phyloP scores from a whole-genome alignment of 2,888 invertebrate genomes.

The Caradrina clavipalpis region DNA sequence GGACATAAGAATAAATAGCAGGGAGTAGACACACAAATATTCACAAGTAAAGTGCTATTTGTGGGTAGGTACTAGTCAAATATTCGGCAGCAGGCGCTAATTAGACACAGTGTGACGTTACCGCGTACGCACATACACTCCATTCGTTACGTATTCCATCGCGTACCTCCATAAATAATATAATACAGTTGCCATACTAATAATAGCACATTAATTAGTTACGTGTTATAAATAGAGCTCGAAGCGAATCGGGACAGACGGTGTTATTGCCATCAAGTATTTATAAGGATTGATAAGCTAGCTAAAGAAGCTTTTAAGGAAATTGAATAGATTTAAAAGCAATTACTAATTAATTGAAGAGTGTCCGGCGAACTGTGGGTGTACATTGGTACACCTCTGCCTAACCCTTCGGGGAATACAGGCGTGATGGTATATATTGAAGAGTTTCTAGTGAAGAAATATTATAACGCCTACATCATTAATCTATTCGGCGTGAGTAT shows the following conservation, averaged over 20 bases:
- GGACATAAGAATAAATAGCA: not conserved
- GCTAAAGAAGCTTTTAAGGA: not conserved
- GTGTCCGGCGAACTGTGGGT: too few species aligned
- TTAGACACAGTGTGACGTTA: conserved; percentile 8
- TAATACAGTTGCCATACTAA: conserved; percentile 23
- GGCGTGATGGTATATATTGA: too few species aligned
- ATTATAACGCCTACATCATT: not conserved
- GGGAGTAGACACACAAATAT: not conserved
- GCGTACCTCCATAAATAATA: conserved; percentile 3
- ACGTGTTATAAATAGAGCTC: conserved; percentile 4
- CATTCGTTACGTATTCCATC: conserved; percentile 8
- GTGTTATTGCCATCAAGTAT: not conserved
- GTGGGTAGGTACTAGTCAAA: not conserved
- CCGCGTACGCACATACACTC: not conserved
- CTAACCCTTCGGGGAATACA: too few species aligned
- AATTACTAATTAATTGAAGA: conserved; percentile 2
- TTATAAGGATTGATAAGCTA: conserved; percentile 1
- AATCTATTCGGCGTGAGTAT: not conserved
- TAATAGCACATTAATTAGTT: conserved; percentile 34
- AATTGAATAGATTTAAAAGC: conserved; percentile 12
- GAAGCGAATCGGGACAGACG: not conserved
- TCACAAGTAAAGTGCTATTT: not conserved
- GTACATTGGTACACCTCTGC: too few species aligned
- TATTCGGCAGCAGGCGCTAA: not conserved
- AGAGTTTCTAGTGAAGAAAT: not conserved